A percentile compares a stretch with the other conserved stretches of the same genome.
These are phyloP conservation scores for Oryzaephilus surinamensis DNA, from an alignment of 1,140 invertebrate genomes.

Conservation along the genomic window DNA sequence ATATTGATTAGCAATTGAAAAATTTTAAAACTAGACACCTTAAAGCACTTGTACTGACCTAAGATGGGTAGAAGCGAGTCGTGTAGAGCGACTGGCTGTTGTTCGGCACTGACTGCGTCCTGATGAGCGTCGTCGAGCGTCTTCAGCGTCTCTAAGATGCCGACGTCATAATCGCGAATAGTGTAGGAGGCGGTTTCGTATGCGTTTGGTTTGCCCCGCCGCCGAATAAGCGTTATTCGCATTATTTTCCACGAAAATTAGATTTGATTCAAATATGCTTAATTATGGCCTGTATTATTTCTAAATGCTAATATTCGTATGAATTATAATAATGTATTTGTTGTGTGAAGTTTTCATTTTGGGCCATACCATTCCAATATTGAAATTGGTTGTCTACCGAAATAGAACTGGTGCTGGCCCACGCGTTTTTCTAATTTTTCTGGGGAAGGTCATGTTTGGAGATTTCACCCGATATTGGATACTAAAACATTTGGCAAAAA, in stretches of 20 bases:
- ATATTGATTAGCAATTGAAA: no score
- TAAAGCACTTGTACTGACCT: slow-evolving; percentile 26
- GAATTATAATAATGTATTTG: slow-evolving; percentile 1
- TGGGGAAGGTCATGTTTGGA: no score
- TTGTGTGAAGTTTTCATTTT: no score
- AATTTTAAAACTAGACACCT: no score
- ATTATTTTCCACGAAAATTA: slow-evolving; percentile 11
- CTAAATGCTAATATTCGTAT: slow-evolving; percentile 4
- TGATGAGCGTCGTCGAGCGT: slow-evolving; percentile 15
- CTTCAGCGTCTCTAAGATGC: slow-evolving; percentile 18
- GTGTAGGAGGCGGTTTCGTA: slow-evolving; percentile 8
- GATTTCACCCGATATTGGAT: no score
- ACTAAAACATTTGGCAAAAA: no score
- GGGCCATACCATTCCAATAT: no score
- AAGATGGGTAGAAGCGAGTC: slow-evolving; percentile 30
- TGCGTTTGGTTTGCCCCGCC: slow-evolving; percentile 1
- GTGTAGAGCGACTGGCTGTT: slow-evolving; percentile 28
- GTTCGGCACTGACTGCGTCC: slow-evolving; percentile 30
- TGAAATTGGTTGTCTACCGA: no score
- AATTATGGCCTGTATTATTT: slow-evolving; percentile 6
- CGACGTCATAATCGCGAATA: slow-evolving; percentile 13
- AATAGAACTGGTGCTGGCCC: no score
- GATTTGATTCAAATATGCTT: slow-evolving; percentile 8
- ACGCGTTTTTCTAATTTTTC: no score
- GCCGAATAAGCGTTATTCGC: slow-evolving; percentile 8